These are phyloP conservation scores for Taenaris catops DNA, from an alignment of 2,888 invertebrate species.

Conservation along the genomic window DNA sequence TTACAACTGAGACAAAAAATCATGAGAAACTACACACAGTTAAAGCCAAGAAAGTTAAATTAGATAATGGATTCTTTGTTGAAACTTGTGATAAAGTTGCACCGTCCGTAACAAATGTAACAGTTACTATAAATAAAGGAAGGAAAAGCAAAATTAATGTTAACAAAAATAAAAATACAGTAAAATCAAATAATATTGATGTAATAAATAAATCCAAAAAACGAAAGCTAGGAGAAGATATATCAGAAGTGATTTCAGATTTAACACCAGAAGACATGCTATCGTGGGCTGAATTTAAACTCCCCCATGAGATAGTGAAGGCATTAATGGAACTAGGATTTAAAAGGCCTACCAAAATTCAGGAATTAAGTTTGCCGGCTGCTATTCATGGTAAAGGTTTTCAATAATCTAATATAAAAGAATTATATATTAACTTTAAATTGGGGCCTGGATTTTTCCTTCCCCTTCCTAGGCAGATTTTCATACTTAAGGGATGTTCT, in stretches of 20 bases:
- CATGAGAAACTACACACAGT: slow-evolving; percentile 35
- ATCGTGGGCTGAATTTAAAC: slow-evolving; percentile 84
- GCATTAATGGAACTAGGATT: slow-evolving; percentile 89
- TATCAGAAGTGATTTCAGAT: slow-evolving; percentile 30
- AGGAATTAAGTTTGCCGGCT: slow-evolving; percentile 87
- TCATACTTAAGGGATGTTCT: too few relatives aligned
- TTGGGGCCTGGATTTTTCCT: too few relatives aligned
- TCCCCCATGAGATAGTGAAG: slow-evolving; percentile 84
- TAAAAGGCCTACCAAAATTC: slow-evolving; percentile 92
- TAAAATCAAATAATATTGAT: too few relatives aligned
- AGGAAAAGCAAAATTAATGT: slow-evolving; percentile 7
- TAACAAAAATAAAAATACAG: slow-evolving; percentile 6
- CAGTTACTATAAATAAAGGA: not conserved
- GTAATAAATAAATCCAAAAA: slow-evolving; percentile 35
- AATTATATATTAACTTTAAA: too few relatives aligned
- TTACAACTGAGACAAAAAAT: slow-evolving; percentile 19
- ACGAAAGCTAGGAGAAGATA: slow-evolving; percentile 49
- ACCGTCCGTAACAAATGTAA: slow-evolving; percentile 46
- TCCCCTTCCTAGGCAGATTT: too few relatives aligned
- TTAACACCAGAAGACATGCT: slow-evolving; percentile 69
- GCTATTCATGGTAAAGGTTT: slow-evolving; percentile 87
- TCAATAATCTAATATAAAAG: too few relatives aligned
- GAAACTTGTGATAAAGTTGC: slow-evolving; percentile 40
- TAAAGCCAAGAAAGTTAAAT: slow-evolving; percentile 43
- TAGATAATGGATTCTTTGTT: slow-evolving; percentile 58